Base-by-base conservation (phyloP, 2,888 invertebrate species). In the Celastrina argiolus region DNA sequence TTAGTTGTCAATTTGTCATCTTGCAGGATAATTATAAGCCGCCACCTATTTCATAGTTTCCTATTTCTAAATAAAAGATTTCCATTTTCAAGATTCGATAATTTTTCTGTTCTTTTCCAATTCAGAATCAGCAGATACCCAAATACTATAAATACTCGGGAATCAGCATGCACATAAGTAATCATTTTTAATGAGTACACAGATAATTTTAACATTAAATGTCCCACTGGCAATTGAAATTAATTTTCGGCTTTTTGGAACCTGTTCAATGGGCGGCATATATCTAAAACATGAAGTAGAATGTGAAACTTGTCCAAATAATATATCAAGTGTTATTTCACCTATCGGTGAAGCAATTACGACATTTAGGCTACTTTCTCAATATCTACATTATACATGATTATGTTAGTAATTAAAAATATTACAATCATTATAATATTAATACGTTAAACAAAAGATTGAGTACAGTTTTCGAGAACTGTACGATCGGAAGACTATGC, bases 181-280 rank as follows among this genome's bases (percentile, higher is more conserved):
- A 51, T 26, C 5, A 51, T 51, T 51, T 26, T 51, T 22, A 51
- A 51, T 51, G 22, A 14, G 22, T 51, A 51, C 51, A 51, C 22
- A 51, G 26, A 51, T 51, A 26, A 51, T 51, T 51, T 26, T 14
- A 51, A 51, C 51, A 51, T 51, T 51, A 51, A 51, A 51, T 22
- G 22, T 51, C 22, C 26, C 51, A 12, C 51, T 26, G 12, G 51
- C 51, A 22, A 51, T 51, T 51, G 14, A 51, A 51, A 51, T 51
- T 51, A 51, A 51, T 51, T 51, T 51, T 51, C 51, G 51, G 51
- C 51, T 14, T 51, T 45, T 26, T 14, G 51, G 12, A 51, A 51
- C 51, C 51, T 22, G 51, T 26, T 51, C 12, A 26, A 51, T 51
- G 22, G 51, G 51, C 51, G 51, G 51, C 51, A 51, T 22, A 51